Conservation (phyloP, 2,113 vertebrate genomes). For the Grantiella picta region DNA sequence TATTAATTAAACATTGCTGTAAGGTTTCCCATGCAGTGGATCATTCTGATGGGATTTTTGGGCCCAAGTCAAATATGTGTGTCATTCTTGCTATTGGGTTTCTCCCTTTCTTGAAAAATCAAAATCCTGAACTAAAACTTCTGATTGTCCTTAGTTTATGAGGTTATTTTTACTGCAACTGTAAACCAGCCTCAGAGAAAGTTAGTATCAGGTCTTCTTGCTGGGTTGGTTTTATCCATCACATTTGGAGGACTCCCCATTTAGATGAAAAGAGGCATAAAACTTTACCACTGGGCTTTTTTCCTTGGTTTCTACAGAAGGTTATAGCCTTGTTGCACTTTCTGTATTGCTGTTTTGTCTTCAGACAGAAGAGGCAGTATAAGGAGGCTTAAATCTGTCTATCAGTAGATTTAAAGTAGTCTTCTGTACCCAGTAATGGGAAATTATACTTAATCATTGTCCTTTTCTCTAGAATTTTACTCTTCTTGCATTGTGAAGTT, state of each 20-base stretch:
- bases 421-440: neutral
- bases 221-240: neutral
- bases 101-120: neutral
- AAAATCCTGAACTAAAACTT: neutral
- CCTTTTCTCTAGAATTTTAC: neutral
- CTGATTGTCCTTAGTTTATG: neutral
- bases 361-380: neutral
- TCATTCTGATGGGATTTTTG: neutral
- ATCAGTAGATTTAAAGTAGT: neutral
- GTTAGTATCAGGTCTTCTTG: neutral
- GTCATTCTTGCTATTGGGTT: neutral
- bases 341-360: neutral
- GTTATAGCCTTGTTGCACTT: neutral
- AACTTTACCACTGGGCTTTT: rapidly evolving
- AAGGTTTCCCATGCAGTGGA: neutral
- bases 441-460: neutral
- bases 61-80: neutral
- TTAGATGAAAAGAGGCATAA: neutral
- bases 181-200: neutral
- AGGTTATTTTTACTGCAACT: neutral
- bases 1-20: neutral
- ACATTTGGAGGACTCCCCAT: neutral
- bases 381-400: neutral
- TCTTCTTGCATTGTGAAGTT: neutral
- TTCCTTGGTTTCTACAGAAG: neutral